Percentiles rank a stretch among this genome's conserved stretches.
Conservation (phyloP, 2,888 invertebrate genomes). For the Schizotus pectinicornis region DNA sequence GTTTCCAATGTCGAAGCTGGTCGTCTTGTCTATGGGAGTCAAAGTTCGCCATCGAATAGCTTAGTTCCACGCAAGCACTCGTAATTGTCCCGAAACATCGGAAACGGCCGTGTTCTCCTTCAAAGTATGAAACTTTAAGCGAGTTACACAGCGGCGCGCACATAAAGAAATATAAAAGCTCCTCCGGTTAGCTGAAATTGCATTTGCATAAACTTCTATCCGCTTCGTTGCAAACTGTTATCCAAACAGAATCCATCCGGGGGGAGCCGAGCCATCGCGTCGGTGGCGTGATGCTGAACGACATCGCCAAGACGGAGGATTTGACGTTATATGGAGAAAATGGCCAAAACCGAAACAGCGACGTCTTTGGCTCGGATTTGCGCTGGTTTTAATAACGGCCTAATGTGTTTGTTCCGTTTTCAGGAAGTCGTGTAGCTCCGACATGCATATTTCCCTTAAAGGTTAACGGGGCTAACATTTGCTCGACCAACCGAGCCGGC, state of each 20-base stretch:
- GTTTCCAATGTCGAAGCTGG: too few relatives aligned
- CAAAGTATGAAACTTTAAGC: not conserved
- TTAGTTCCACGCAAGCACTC: too few relatives aligned
- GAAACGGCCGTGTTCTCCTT: too few relatives aligned
- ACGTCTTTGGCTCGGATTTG: not conserved
- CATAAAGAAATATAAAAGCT: slow-evolving; percentile 8
- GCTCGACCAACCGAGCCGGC: too few relatives aligned
- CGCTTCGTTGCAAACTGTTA: slow-evolving; percentile 14
- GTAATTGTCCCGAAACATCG: not conserved
- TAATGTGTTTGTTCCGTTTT: slow-evolving; percentile 8
- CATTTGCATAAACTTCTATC: slow-evolving; percentile 16
- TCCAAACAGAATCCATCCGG: slow-evolving; percentile 4
- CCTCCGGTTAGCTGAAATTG: slow-evolving; percentile 11
- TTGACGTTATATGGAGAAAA: not conserved
- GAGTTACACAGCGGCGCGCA: not conserved
- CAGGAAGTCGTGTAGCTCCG: slow-evolving; percentile 1
- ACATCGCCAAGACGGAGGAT: too few relatives aligned
- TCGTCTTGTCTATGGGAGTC: too few relatives aligned
- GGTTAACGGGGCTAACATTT: too few relatives aligned
- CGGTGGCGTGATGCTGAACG: too few relatives aligned
- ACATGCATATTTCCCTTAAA: slow-evolving; percentile 1
- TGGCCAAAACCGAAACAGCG: not conserved
- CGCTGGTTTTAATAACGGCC: not conserved
- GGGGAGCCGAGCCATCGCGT: not conserved
- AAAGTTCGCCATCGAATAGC: too few relatives aligned